Base-by-base conservation (phyloP, 2,797 vertebrate species). In the Liparis tanakae region DNA sequence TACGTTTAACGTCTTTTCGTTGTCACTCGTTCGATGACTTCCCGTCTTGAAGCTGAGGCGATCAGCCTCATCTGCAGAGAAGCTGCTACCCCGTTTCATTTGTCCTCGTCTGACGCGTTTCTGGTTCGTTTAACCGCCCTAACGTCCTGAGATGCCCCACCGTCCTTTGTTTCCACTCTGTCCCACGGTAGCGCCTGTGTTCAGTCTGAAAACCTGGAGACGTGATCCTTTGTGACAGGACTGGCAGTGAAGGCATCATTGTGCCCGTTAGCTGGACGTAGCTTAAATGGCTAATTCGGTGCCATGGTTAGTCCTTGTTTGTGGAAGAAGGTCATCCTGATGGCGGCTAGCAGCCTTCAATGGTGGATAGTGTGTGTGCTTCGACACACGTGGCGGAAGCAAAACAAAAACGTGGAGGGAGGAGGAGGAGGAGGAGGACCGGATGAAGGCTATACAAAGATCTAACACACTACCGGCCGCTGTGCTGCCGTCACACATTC, bases 371-470 rank as follows among this genome's bases (percentile, higher is more conserved):
- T 73, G 43, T 65, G 69, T 84, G 46, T 36, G 44, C 62, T 79
- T 71, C 12, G 5, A 59, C 59, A 70, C 72, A 48, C 36, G 56
- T 15, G 5, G 50, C 43, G 30, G 25, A 8, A 10, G 3, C 6
- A 53, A 56, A 8, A 50, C 48, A 17, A 30, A 25, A 39, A 54
- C 25, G 43, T 18, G 46, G 58, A n/a, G 34, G 46, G 74, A 18
- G 17, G 53, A 48, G 67, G 50, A 30, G 43, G 70, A 51, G 14
- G 68, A 7, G 33, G 78, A 30, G 59, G 78, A 74, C 50, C 20
- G 18, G 69, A 67, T 8, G 59, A 61, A 56, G 17, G 73, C 70
- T 83, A 79, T 78, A 85, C 71, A 87, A 82, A 77, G 83, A 83
- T 84, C 68, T 67, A 53, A 78, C 82, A 67, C 33, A 10, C 70